Evolutionary conservation across 2,888 invertebrate species (phyloP).

Genomic region (Lepeophtheirus nordmannii): DNA sequence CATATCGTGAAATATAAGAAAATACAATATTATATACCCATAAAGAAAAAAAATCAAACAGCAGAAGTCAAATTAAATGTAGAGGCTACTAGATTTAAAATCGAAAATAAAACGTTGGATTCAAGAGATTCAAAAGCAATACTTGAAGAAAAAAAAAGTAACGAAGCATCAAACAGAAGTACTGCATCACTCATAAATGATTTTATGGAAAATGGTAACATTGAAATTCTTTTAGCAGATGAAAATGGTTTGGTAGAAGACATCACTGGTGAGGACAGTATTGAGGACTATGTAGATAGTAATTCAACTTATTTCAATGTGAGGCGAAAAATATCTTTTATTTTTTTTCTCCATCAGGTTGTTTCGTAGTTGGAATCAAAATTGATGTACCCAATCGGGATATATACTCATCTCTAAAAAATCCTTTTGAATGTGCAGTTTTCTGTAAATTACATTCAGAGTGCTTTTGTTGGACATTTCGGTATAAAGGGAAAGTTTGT

Average conservation of each 20-base stretch:
- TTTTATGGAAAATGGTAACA: background rate
- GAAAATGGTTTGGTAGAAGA: too few relatives aligned
- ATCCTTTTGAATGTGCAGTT: background rate
- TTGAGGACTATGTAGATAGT: too few relatives aligned
- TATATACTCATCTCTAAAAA: background rate
- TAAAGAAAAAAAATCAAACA: background rate
- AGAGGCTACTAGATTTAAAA: too few relatives aligned
- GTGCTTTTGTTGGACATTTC: background rate
- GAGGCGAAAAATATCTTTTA: too few relatives aligned
- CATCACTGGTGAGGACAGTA: too few relatives aligned
- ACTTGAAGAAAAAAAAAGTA: background rate
- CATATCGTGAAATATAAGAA: background rate
- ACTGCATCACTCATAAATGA: background rate
- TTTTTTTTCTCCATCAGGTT: background rate
- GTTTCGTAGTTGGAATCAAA: background rate
- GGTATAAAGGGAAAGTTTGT: background rate
- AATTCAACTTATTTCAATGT: too few relatives aligned
- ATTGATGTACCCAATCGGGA: background rate
- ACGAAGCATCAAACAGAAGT: background rate
- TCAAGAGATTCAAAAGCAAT: background rate
- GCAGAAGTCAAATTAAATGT: too few relatives aligned
- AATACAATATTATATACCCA: background rate
- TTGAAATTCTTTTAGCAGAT: too few relatives aligned
- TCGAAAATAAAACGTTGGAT: background rate
- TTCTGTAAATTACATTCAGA: background rate